A percentile compares a stretch with the other conserved stretches of the same genome.
These are phyloP conservation scores for Chalcosyrphus nemorum DNA, from an alignment of 2,888 invertebrate genomes.

Conservation along the genomic window DNA sequence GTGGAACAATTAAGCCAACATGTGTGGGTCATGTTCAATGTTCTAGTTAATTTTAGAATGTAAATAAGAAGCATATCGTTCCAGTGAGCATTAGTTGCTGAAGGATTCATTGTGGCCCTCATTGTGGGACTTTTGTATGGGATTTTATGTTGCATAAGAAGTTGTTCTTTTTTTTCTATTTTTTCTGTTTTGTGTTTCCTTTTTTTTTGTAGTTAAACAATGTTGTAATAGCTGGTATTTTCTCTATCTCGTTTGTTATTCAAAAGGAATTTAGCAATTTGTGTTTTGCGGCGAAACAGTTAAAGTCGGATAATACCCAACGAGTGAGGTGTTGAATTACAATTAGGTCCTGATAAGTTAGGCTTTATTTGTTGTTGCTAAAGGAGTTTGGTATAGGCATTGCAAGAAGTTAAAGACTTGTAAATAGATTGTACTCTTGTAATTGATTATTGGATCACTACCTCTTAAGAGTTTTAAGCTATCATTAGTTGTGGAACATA, in stretches of 20 bases:
- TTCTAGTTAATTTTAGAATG: conserved; percentile 54
- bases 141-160: background rate
- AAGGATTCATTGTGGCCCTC: conserved; percentile 13
- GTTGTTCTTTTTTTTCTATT: background rate
- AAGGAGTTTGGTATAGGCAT: background rate
- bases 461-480: background rate
- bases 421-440: background rate
- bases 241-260: conserved; percentile 4
- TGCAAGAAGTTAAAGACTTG: background rate
- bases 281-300: background rate
- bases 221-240: conserved; percentile 10
- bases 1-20: conserved; percentile 40
- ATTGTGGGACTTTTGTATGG: background rate
- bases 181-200: no score
- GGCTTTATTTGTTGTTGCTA: background rate
- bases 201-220: background rate
- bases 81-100: conserved; percentile 9
- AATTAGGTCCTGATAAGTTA: conserved; percentile 2
- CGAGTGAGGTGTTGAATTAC: conserved; percentile 17
- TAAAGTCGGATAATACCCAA: background rate
- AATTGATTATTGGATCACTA: background rate
- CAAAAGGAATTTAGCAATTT: conserved; percentile 14
- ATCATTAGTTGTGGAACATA: background rate
- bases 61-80: conserved; percentile 21
- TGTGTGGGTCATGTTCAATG: conserved; percentile 62